Percentiles rank a stretch among this genome's conserved stretches.
Evolutionary conservation across 2,888 invertebrate genomes (phyloP).

Genomic region (Proisotoma minuta): DNA sequence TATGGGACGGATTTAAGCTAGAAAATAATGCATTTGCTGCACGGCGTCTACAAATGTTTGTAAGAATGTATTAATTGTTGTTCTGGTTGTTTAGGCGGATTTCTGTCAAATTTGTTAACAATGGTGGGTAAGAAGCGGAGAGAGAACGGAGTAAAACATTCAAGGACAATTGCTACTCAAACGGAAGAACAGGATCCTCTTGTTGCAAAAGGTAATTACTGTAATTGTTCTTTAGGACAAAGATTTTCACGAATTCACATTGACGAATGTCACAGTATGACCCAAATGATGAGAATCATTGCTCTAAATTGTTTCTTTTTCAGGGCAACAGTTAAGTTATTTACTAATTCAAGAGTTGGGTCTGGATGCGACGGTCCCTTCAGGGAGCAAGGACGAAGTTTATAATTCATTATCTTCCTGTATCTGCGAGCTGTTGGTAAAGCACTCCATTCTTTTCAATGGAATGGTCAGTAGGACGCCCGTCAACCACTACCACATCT

Average conservation of each 20-base stretch:
- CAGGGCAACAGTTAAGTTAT: conserved; percentile 35
- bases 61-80: too few relatives aligned
- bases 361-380: conserved; percentile 23
- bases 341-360: conserved; percentile 42
- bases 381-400: conserved; percentile 49
- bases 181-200: conserved; percentile 40
- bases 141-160: background rate
- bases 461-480: conserved; percentile 54
- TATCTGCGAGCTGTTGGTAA: conserved; percentile 53
- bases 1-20: too few relatives aligned
- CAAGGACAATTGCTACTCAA: conserved; percentile 27
- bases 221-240: background rate
- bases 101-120: conserved; percentile 31
- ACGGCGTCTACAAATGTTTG: too few relatives aligned
- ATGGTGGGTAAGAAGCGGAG: conserved; percentile 17
- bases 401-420: conserved; percentile 53
- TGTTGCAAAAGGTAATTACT: conserved; percentile 36
- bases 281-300: too few relatives aligned
- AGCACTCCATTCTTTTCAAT: conserved; percentile 53
- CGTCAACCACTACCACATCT: conserved; percentile 51
- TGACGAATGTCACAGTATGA: too few relatives aligned
- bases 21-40: too few relatives aligned
- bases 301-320: background rate
- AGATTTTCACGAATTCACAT: too few relatives aligned
- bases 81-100: too few relatives aligned